Evolutionary conservation across 2,113 vertebrate genomes (phyloP), one percentile per base, ranked within the genome.

Genomic region (Sinocyclocheilus rhinocerous): DNA sequence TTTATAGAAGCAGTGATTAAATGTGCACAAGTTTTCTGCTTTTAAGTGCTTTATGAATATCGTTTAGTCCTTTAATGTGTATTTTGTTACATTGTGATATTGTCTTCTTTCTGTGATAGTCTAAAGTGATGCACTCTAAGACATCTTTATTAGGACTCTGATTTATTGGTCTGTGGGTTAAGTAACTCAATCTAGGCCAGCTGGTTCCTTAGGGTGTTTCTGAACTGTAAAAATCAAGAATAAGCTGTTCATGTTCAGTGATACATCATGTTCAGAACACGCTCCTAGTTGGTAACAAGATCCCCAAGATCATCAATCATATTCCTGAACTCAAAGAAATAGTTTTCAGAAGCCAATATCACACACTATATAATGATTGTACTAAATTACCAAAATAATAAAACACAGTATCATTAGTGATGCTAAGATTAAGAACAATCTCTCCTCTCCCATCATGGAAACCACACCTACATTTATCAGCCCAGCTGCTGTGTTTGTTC

Each of bases 1-100:
- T 91, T 92, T 88, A 91, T 92, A 90, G 72, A 90, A 10, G 20
- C 8, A 24, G 15, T 69, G 81, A 90, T 86, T 67, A 63, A 80
- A 80, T 72, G 65, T 73, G 50, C 33, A 85, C 59, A 33, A 13
- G 26, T 42, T 72, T 16, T 18, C 15, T 57, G 61, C 29, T 55
- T 69, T 85, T 55, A 67, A 77, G 33, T 6, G 50, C 36, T 72
- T 72, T 42, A 42, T 12, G 61, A 20, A 52, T 22, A 39, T 15
- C 11, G 33, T 50, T 84, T 10, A 10, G n/a, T 63, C 26, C 52
- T 45, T 16, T 22, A n/a, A 24, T 76, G 70, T 39, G 16, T 20
- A 11, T 69, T 80, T 84, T 76, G 67, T 69, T 20, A 36, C 65
- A 73, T 61, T 6, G 16, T 84, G n/a, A n/a, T 61, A 36, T 18